phyloP scores from a whole-genome alignment of 2,797 vertebrate genomes.

The Trachurus trachurus region DNA sequence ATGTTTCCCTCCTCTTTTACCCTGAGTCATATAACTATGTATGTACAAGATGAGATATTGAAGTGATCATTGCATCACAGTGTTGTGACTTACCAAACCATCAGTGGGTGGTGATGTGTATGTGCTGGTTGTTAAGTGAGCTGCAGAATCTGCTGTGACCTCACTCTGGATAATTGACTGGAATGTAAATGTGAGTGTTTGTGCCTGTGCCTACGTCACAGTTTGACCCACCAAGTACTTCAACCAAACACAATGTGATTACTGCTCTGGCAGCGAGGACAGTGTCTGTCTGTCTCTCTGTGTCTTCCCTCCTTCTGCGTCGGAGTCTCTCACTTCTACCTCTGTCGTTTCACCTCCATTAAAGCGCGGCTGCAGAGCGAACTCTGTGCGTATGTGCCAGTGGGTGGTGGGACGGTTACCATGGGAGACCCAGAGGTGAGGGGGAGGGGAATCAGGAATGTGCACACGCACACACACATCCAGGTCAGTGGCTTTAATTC shows the following conservation, averaged over 20 bases:
- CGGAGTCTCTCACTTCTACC: constrained; percentile 10
- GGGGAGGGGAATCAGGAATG: constrained; percentile 56
- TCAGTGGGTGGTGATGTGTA: not conserved
- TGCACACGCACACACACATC: not conserved
- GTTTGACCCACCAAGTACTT: constrained; percentile 69
- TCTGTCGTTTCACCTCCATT: not conserved
- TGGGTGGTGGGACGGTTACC: constrained; percentile 31
- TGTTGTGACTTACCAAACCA: not conserved
- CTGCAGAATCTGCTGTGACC: constrained; percentile 23
- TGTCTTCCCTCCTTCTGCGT: constrained; percentile 7
- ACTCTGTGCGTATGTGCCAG: too few relatives aligned
- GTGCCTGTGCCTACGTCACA: constrained; percentile 49
- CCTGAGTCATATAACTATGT: too few relatives aligned
- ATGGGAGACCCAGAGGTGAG: constrained; percentile 49
- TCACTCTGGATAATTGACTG: constrained; percentile 39
- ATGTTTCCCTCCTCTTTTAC: not conserved
- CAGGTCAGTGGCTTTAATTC: constrained; percentile 44
- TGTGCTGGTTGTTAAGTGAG: constrained; percentile 13
- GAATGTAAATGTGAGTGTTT: constrained; percentile 55
- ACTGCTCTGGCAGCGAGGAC: constrained; percentile 45
- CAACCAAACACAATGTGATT: constrained; percentile 68
- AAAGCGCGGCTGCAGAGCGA: not conserved
- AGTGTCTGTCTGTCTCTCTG: constrained; percentile 10
- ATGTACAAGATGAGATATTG: not conserved
- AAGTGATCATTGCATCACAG: not conserved